These are phyloP conservation scores for Pristionchus exspectatus DNA, from an alignment of 2,888 invertebrate genomes.

Conservation along the genomic window DNA sequence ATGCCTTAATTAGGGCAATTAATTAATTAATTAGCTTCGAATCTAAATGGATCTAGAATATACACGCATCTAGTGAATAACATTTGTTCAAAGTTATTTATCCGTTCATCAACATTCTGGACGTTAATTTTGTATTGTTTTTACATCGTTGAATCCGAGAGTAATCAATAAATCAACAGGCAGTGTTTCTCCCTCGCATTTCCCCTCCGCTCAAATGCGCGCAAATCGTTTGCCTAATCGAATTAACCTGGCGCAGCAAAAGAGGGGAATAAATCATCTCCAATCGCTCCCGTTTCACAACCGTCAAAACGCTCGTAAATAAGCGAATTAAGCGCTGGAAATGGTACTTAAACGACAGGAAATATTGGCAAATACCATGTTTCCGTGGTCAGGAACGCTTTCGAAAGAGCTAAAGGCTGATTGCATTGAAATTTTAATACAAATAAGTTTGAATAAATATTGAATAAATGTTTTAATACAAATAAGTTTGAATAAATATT, in stretches of 20 bases:
- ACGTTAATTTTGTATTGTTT: neutral
- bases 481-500: too few relatives aligned
- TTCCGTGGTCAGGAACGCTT: neutral
- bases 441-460: too few relatives aligned
- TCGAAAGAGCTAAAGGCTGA: too few relatives aligned
- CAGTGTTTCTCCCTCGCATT: neutral
- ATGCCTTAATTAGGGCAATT: slow-evolving; percentile 84
- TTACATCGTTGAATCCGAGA: neutral
- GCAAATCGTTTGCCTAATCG: slow-evolving; percentile 42
- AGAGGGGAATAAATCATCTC: neutral
- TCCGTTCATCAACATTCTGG: too few relatives aligned
- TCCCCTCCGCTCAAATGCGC: neutral
- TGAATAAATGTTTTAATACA: too few relatives aligned
- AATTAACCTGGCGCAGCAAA: neutral
- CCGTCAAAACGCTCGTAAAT: neutral
- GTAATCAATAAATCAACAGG: neutral
- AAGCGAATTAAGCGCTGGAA: neutral
- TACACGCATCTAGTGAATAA: neutral
- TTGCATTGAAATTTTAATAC: too few relatives aligned
- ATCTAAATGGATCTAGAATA: neutral
- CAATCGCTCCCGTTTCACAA: slow-evolving; percentile 5
- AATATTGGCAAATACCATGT: neutral
- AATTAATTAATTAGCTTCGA: neutral
- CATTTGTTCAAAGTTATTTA: neutral
- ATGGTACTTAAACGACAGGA: neutral